A percentile compares a stretch with the other conserved stretches of the same genome.
Conservation (phyloP, 1,140 invertebrate species). For the Rhynchophorus ferrugineus region DNA sequence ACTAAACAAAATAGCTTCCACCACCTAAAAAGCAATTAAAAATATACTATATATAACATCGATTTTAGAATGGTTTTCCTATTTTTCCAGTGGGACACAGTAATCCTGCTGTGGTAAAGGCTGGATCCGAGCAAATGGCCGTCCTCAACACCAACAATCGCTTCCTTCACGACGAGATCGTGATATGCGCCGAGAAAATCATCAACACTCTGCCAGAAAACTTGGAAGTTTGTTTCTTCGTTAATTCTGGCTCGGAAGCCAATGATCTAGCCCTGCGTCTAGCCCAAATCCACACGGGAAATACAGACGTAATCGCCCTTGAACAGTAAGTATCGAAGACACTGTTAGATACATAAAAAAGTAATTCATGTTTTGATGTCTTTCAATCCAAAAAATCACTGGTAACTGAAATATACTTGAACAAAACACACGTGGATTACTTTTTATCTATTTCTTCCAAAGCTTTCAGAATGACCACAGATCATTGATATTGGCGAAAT, state of each 20-base stretch:
- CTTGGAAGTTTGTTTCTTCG: slow-evolving; percentile 91
- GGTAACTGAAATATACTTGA: too few species aligned
- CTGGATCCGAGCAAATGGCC: slow-evolving; percentile 81
- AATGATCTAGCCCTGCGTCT: slow-evolving; percentile 94
- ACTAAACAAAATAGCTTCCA: too few species aligned
- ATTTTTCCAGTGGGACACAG: slow-evolving; percentile 83
- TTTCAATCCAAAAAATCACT: not conserved
- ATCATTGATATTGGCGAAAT: too few species aligned
- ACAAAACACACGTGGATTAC: not conserved
- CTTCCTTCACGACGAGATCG: slow-evolving; percentile 92
- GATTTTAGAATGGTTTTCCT: too few species aligned
- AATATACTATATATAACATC: too few species aligned
- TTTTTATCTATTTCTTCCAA: not conserved
- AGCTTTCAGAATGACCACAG: too few species aligned
- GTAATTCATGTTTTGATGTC: not conserved
- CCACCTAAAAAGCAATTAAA: too few species aligned
- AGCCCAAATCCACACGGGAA: slow-evolving; percentile 79
- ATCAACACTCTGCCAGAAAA: slow-evolving; percentile 71
- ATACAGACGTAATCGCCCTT: slow-evolving; percentile 83
- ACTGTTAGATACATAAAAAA: not conserved
- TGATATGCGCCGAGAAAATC: slow-evolving; percentile 81
- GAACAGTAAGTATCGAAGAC: slow-evolving; percentile 94
- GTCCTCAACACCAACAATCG: slow-evolving; percentile 88
- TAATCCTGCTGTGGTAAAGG: slow-evolving; percentile 86
- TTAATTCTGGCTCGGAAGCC: slow-evolving; percentile 98